Conservation (phyloP, 2,113 vertebrate genomes). For the Gobius niger region DNA sequence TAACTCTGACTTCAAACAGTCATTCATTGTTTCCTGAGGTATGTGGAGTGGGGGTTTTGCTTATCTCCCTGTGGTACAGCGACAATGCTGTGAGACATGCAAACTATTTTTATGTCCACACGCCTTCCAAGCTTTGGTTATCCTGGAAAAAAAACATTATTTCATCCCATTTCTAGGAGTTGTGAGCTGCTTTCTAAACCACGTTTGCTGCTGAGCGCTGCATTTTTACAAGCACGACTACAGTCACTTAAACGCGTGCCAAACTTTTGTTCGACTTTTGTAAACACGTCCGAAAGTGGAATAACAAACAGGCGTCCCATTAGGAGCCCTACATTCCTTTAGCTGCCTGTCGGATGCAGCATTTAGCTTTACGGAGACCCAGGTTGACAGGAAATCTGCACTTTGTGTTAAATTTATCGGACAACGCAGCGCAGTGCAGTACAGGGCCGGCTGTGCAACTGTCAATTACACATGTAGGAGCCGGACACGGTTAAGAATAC, state of each 20-base stretch:
- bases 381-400: constrained; percentile 48
- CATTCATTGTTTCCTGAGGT: too few relatives aligned
- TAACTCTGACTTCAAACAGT: too few relatives aligned
- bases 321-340: not conserved
- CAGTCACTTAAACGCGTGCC: not conserved
- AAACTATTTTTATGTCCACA: too few relatives aligned
- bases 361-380: constrained; percentile 26
- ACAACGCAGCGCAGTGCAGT: constrained; percentile 17
- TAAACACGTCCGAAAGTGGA: not conserved
- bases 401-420: constrained; percentile 51
- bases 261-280: not conserved
- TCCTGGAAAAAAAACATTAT: not conserved
- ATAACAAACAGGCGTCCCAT: not conserved
- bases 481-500: constrained; percentile 6
- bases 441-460: constrained; percentile 55
- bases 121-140: too few relatives aligned
- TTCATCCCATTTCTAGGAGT: not conserved
- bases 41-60: too few relatives aligned
- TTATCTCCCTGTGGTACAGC: too few relatives aligned
- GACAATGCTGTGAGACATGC: too few relatives aligned
- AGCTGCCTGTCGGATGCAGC: constrained; percentile 12
- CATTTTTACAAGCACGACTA: too few relatives aligned
- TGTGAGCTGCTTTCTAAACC: not conserved
- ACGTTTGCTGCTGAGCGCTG: constrained; percentile 1
- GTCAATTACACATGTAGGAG: constrained; percentile 60